phyloP scores from a whole-genome alignment of 1,140 invertebrate species.

The Augochlora pura region DNA sequence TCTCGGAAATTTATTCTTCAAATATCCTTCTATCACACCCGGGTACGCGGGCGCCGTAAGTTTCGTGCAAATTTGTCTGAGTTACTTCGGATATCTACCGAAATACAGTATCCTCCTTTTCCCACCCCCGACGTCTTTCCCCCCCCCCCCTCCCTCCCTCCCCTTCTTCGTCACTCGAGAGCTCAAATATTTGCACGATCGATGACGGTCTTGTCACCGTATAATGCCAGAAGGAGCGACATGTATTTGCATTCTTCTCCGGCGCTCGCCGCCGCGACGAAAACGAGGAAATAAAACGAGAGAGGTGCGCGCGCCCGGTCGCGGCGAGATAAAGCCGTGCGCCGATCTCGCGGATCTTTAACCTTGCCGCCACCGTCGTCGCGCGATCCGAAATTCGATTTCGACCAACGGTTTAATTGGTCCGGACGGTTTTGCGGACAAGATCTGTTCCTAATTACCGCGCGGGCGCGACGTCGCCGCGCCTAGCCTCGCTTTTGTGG shows the following conservation, averaged over 20 bases:
- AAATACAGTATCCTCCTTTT: constrained; percentile 45
- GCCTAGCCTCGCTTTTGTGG: too few relatives aligned
- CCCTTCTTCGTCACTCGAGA: constrained; percentile 11
- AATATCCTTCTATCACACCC: constrained; percentile 21
- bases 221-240: constrained; percentile 46
- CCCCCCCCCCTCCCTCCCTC: neutral
- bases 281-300: constrained; percentile 25
- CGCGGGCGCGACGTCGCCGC: too few relatives aligned
- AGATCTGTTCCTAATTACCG: too few relatives aligned
- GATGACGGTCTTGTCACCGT: constrained; percentile 50
- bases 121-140: neutral
- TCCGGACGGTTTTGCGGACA: too few relatives aligned
- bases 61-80: constrained; percentile 54
- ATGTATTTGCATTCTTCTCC: constrained; percentile 14
- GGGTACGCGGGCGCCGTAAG: constrained; percentile 42
- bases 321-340: too few relatives aligned
- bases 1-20: neutral
- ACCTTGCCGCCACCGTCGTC: too few relatives aligned
- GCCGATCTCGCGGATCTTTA: too few relatives aligned
- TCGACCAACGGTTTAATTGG: too few relatives aligned
- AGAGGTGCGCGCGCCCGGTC: neutral
- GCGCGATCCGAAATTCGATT: too few relatives aligned
- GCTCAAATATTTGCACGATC: constrained; percentile 63
- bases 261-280: constrained; percentile 28
- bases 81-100: constrained; percentile 54